Evolutionary conservation across 2,797 vertebrate species (phyloP).

Genomic region (Anguilla marmorata): DNA sequence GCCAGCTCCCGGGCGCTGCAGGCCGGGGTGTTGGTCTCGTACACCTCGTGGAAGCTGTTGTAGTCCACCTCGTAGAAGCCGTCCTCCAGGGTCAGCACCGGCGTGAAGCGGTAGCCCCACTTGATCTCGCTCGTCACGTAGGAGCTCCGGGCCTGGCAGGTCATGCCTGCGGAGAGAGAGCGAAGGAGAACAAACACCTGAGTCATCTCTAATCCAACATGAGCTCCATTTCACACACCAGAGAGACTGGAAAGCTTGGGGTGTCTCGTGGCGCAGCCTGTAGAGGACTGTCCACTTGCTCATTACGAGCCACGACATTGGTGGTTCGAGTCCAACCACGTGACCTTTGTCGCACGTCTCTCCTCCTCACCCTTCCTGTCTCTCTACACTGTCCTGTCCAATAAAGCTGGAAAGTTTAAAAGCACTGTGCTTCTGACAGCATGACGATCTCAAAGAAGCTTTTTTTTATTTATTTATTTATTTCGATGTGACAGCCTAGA

Average conservation of each 20-base stretch:
- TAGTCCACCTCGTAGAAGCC: constrained; percentile 99
- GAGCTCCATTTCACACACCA: background rate
- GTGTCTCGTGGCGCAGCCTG: too few species aligned
- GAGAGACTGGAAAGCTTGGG: background rate
- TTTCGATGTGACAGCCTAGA: background rate
- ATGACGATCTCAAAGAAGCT: background rate
- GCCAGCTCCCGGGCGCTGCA: constrained; percentile 91
- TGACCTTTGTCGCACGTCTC: too few species aligned
- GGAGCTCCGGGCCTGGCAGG: constrained; percentile 94
- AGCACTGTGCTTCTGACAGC: background rate
- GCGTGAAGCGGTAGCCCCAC: constrained; percentile 96
- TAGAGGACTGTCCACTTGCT: too few species aligned
- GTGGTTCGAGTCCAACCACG: too few species aligned
- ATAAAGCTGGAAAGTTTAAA: background rate
- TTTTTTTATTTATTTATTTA: background rate
- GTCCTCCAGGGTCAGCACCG: constrained; percentile 93
- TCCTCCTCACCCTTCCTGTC: too few species aligned
- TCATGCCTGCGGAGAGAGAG: constrained; percentile 81
- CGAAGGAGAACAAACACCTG: background rate
- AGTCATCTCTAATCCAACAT: background rate
- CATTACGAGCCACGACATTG: too few species aligned
- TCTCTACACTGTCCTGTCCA: background rate
- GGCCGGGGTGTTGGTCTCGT: constrained; percentile 91
- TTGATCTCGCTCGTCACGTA: constrained; percentile 93
- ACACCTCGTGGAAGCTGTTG: constrained; percentile 96